These are phyloP conservation scores for Scopus umbretta DNA, from an alignment of 2,113 vertebrate species.

Conservation along the genomic window DNA sequence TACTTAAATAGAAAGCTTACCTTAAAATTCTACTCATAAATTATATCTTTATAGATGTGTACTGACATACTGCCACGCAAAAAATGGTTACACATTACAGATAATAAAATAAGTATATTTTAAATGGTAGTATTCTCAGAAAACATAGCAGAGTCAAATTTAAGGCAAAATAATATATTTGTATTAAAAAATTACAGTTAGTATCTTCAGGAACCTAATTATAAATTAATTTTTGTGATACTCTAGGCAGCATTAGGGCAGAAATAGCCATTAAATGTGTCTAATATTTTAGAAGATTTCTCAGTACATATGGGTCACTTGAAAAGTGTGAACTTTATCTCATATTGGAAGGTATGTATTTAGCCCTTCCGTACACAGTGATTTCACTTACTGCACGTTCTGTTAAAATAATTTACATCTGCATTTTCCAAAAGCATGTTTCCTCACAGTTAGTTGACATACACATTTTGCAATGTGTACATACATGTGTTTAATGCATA, in stretches of 20 bases:
- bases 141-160: background rate
- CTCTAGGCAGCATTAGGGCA: background rate
- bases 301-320: background rate
- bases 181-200: background rate
- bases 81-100: background rate
- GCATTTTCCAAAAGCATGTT: background rate
- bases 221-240: background rate
- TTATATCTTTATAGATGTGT: background rate
- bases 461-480: background rate
- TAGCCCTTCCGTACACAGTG: background rate
- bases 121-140: background rate
- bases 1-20: background rate
- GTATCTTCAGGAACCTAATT: background rate
- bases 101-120: background rate
- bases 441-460: background rate
- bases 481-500: background rate
- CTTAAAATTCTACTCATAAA: background rate
- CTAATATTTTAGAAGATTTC: background rate
- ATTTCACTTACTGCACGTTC: background rate
- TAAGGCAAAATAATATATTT: background rate
- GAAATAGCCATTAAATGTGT: background rate
- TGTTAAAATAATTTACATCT: background rate
- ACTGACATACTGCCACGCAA: accelerated
- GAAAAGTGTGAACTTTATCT: background rate
- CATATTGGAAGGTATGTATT: background rate